These are phyloP conservation scores for Hyperopisus bebe DNA, from an alignment of 2,113 vertebrate species.

Conservation along the genomic window DNA sequence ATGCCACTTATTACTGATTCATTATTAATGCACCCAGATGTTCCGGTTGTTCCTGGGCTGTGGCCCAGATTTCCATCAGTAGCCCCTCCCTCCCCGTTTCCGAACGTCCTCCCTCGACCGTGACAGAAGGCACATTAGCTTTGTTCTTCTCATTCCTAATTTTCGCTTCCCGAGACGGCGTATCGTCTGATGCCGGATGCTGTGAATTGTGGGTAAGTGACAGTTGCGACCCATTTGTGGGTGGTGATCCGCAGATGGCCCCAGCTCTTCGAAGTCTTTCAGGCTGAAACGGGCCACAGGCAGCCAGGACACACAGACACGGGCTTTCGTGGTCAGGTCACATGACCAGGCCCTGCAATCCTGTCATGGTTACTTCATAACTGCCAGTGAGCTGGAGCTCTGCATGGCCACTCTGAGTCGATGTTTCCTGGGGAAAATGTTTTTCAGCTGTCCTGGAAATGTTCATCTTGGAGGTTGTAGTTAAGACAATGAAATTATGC, in stretches of 20 bases:
- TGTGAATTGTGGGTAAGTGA: slow-evolving; percentile 1
- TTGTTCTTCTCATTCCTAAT: background rate
- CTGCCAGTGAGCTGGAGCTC: background rate
- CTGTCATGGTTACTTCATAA: background rate
- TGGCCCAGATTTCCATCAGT: slow-evolving; percentile 35
- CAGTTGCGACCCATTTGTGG: background rate
- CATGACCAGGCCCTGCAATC: background rate
- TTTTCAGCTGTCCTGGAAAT: background rate
- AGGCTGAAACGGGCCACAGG: background rate
- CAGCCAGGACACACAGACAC: background rate
- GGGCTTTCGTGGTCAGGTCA: background rate
- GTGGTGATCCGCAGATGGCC: background rate
- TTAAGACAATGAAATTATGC: slow-evolving; percentile 9
- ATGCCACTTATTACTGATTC: slow-evolving; percentile 63
- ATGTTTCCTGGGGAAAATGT: background rate
- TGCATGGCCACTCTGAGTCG: background rate
- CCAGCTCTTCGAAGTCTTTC: background rate
- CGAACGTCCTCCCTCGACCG: slow-evolving; percentile 41
- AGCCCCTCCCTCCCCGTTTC: slow-evolving; percentile 27
- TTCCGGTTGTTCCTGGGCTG: slow-evolving; percentile 47
- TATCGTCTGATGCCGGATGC: background rate
- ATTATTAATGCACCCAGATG: slow-evolving; percentile 67
- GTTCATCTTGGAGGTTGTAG: slow-evolving; percentile 15
- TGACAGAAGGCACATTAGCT: background rate
- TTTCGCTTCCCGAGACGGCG: background rate